phyloP scores from a whole-genome alignment of 2,797 vertebrate genomes.

The Adrianichthys oophorus region DNA sequence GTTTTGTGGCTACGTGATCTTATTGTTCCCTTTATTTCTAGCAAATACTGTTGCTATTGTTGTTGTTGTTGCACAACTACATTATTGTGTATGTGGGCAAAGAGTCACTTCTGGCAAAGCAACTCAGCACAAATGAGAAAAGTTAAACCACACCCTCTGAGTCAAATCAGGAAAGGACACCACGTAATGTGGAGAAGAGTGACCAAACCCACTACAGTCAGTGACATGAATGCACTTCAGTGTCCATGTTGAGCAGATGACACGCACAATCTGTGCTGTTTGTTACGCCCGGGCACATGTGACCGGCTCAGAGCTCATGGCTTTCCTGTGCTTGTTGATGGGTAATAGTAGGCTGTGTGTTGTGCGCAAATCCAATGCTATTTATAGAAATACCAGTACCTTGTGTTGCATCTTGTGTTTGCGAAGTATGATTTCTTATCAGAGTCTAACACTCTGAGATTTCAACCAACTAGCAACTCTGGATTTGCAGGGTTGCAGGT shows the following conservation, averaged over 20 bases:
- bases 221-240: conserved; percentile 42
- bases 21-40: conserved; percentile 37
- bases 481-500: conserved; percentile 18
- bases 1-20: conserved; percentile 8
- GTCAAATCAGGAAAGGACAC: conserved; percentile 67
- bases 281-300: conserved; percentile 52
- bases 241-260: conserved; percentile 49
- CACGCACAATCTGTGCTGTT: conserved; percentile 50
- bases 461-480: conserved; percentile 19
- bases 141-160: conserved; percentile 69
- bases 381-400: conserved; percentile 66
- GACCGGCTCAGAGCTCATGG: conserved; percentile 51
- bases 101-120: conserved; percentile 38
- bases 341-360: conserved; percentile 69
- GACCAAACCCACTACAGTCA: conserved; percentile 60
- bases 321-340: conserved; percentile 63
- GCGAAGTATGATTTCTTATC: conserved; percentile 43
- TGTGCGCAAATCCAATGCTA: conserved; percentile 55
- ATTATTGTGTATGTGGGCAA: conserved; percentile 43
- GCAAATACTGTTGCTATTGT: conserved; percentile 28
- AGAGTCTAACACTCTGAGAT: conserved; percentile 20
- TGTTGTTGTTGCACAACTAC: conserved; percentile 41
- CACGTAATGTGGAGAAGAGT: conserved; percentile 42
- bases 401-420: conserved; percentile 61
- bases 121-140: conserved; percentile 30